These are phyloP conservation scores for Agrilus mali DNA, from an alignment of 2,888 invertebrate genomes.

Conservation along the genomic window DNA sequence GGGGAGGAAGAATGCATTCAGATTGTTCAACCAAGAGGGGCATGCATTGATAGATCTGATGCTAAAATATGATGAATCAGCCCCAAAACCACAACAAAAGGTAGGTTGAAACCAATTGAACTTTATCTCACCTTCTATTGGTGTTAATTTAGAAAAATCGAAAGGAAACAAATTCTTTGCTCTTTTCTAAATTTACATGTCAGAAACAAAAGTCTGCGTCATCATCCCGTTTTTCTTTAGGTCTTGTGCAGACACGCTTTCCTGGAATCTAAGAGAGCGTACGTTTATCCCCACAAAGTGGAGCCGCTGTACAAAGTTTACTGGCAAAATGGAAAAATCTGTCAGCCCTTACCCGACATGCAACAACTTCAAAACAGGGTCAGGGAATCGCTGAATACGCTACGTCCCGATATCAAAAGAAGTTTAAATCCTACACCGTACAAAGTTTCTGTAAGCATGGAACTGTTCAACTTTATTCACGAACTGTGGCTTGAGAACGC, in stretches of 20 bases:
- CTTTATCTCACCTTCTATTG: too few species aligned
- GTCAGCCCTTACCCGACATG: slow-evolving; percentile 53
- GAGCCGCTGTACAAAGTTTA: slow-evolving; percentile 70
- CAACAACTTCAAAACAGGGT: slow-evolving; percentile 68
- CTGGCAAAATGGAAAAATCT: slow-evolving; percentile 74
- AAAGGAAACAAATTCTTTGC: too few species aligned
- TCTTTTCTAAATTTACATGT: too few species aligned
- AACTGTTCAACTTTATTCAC: slow-evolving; percentile 88
- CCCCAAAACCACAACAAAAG: slow-evolving; percentile 64
- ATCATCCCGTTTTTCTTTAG: too few species aligned
- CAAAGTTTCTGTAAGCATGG: slow-evolving; percentile 90
- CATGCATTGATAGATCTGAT: slow-evolving; percentile 86
- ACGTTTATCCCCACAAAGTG: slow-evolving; percentile 82
- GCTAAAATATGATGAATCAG: slow-evolving; percentile 64
- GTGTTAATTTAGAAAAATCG: too few species aligned
- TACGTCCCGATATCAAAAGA: slow-evolving; percentile 87
- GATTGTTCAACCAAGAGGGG: slow-evolving; percentile 60
- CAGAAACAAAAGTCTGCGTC: too few species aligned
- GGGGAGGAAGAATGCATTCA: slow-evolving; percentile 73
- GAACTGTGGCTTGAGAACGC: slow-evolving; percentile 94
- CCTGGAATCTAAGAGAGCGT: slow-evolving; percentile 90
- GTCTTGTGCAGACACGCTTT: slow-evolving; percentile 91
- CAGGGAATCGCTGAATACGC: slow-evolving; percentile 61
- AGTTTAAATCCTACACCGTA: slow-evolving; percentile 98
- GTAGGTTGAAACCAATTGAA: slow-evolving; percentile 22